Evolutionary conservation across 2,113 vertebrate species (phyloP).

Genomic region (Burhinus oedicnemus): DNA sequence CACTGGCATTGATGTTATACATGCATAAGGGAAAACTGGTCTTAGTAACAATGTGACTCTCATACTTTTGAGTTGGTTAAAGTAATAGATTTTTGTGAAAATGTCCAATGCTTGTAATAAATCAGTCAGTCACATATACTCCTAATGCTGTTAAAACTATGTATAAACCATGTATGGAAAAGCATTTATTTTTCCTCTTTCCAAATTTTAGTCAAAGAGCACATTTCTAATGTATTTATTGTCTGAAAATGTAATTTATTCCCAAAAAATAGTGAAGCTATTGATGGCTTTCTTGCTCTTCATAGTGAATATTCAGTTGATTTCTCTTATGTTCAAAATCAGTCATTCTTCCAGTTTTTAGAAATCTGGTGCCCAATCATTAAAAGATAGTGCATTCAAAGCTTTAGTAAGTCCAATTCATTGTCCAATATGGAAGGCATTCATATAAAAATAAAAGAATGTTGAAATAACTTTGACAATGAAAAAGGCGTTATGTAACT

Average conservation of each 20-base stretch:
- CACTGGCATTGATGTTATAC: neutral
- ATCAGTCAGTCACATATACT: neutral
- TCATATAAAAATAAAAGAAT: slow-evolving; percentile 3
- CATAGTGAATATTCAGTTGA: neutral
- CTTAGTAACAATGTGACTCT: neutral
- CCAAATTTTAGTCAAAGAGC: neutral
- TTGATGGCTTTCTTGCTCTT: neutral
- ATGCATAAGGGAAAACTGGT: neutral
- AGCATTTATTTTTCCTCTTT: neutral
- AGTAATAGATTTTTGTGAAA: neutral
- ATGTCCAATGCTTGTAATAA: neutral
- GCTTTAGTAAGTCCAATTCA: neutral
- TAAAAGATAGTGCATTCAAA: neutral
- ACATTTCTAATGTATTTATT: neutral
- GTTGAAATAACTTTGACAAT: neutral
- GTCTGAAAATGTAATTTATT: neutral
- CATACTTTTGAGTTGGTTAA: neutral
- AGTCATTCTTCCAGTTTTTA: neutral
- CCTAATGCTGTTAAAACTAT: neutral
- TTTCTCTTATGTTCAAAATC: neutral
- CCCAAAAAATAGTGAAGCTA: neutral
- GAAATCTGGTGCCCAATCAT: neutral
- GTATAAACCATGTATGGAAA: neutral
- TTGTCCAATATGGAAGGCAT: neutral
- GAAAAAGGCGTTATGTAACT: neutral